These are phyloP conservation scores for Zelostemma sp. DNA, from an alignment of 1,140 invertebrate genomes.

Conservation along the genomic window DNA sequence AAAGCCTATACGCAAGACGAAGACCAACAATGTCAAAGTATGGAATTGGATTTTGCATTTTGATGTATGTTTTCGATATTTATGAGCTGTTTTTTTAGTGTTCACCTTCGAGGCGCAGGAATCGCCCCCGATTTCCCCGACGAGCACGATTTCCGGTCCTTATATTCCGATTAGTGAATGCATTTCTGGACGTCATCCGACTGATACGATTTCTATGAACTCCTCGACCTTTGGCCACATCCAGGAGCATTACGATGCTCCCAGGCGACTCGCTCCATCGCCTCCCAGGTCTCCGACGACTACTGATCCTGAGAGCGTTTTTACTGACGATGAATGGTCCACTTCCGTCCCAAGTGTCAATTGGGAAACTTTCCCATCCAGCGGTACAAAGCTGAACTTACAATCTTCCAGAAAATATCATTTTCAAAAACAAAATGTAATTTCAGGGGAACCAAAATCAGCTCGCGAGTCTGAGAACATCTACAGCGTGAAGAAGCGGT, in stretches of 20 bases:
- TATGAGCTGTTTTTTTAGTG: slow-evolving; percentile 42
- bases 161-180: slow-evolving; percentile 92
- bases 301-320: slow-evolving; percentile 66
- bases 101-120: slow-evolving; percentile 69
- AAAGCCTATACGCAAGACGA: slow-evolving; percentile 83
- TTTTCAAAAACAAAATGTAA: background rate
- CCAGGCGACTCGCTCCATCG: slow-evolving; percentile 62
- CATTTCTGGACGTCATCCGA: slow-evolving; percentile 82
- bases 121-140: slow-evolving; percentile 73
- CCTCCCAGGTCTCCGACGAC: slow-evolving; percentile 66
- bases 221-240: slow-evolving; percentile 60
- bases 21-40: slow-evolving; percentile 69
- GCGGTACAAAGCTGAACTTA: slow-evolving; percentile 28
- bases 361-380: slow-evolving; percentile 72
- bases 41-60: slow-evolving; percentile 13
- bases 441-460: slow-evolving; percentile 60
- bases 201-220: slow-evolving; percentile 63
- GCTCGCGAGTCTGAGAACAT: slow-evolving; percentile 73
- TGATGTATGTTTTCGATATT: background rate
- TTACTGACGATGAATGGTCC: slow-evolving; percentile 62
- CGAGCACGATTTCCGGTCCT: slow-evolving; percentile 76
- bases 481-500: slow-evolving; percentile 73
- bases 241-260: slow-evolving; percentile 65
- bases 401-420: background rate
- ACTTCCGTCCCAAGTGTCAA: slow-evolving; percentile 67